Percentiles rank a stretch among this genome's conserved stretches.
Conservation (phyloP, 2,797 vertebrate genomes). For the Enteromius radiatus region DNA sequence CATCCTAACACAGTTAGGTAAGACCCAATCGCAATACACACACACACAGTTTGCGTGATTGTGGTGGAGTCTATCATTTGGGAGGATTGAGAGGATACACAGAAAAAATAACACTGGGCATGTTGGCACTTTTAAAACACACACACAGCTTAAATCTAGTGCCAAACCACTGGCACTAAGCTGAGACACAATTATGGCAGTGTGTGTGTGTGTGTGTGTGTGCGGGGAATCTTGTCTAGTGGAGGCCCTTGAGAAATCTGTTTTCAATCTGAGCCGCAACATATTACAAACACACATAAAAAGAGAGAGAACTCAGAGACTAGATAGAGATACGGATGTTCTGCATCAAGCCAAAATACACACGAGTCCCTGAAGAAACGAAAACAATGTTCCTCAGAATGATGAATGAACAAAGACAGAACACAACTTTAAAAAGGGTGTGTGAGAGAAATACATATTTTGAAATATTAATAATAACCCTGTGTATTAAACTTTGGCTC, state of each 20-base stretch:
- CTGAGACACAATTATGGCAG: conserved; percentile 21
- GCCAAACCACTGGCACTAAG: conserved; percentile 35
- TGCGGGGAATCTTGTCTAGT: background rate
- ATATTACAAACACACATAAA: conserved; percentile 77
- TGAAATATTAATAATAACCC: background rate
- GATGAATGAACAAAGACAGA: conserved; percentile 6
- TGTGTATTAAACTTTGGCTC: background rate
- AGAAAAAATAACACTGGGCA: conserved; percentile 55
- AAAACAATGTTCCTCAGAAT: conserved; percentile 6
- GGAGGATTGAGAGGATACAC: conserved; percentile 51
- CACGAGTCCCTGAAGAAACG: conserved; percentile 11
- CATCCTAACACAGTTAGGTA: conserved; percentile 48
- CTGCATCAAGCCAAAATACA: background rate
- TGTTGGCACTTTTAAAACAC: conserved; percentile 29
- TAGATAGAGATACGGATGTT: background rate
- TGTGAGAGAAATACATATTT: background rate
- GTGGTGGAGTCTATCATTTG: conserved; percentile 52
- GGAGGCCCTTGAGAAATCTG: conserved; percentile 69
- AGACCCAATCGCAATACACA: conserved; percentile 20
- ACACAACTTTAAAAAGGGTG: background rate
- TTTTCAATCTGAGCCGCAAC: conserved; percentile 78
- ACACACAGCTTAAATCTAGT: conserved; percentile 11
- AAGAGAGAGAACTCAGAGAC: background rate
- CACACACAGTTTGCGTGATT: conserved; percentile 24
- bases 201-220: conserved; percentile 14